Conservation (phyloP, 2,797 vertebrate genomes). For the Staurois parvus region DNA sequence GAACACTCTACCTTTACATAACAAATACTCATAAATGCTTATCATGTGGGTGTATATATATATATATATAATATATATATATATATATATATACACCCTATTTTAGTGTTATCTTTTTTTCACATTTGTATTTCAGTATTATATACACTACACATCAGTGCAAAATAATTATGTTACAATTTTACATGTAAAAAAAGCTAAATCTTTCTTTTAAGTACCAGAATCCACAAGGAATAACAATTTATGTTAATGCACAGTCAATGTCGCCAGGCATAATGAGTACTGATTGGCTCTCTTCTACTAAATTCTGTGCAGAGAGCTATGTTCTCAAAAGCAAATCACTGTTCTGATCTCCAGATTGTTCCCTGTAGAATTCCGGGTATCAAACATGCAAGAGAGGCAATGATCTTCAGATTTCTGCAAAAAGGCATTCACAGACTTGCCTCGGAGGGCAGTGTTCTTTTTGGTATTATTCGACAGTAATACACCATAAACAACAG, state of each 20-base stretch:
- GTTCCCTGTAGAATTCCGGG: conserved; percentile 10
- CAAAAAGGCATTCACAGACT: neutral
- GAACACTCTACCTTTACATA: too few species aligned
- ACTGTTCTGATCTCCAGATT: conserved; percentile 29
- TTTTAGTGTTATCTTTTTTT: too few species aligned
- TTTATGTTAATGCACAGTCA: neutral
- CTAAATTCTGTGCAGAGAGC: conserved; percentile 7
- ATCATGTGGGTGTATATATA: too few species aligned
- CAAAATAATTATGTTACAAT: too few species aligned
- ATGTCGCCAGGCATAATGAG: neutral
- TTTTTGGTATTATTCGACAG: conserved; percentile 11
- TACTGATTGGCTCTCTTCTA: neutral
- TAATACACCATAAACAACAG: neutral
- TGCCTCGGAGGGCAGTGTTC: conserved; percentile 8
- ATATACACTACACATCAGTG: too few species aligned
- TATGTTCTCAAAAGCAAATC: conserved; percentile 22
- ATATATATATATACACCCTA: too few species aligned
- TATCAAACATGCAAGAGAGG: conserved; percentile 28
- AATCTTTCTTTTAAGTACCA: too few species aligned
- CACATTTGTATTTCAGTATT: too few species aligned
- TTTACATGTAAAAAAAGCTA: too few species aligned
- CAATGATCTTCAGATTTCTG: conserved; percentile 9
- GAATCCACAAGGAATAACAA: neutral
- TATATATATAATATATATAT: too few species aligned
- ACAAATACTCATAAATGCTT: too few species aligned